Percentiles rank a stretch among this genome's conserved stretches.
phyloP scores from a whole-genome alignment of 2,888 invertebrate genomes.

The Drosophila helvetica region DNA sequence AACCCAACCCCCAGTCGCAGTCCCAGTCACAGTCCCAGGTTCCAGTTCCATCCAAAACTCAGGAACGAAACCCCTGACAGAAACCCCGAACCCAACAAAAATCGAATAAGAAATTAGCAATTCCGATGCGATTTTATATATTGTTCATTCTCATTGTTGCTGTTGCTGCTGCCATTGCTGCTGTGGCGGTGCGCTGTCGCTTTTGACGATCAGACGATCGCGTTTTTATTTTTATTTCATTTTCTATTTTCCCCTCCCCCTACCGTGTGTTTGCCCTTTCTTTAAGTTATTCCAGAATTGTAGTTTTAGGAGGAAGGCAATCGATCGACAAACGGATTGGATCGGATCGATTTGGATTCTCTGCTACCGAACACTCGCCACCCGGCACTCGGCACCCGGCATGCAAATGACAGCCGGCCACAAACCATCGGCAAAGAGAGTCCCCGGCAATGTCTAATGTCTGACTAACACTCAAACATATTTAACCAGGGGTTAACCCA shows the following conservation, averaged over 20 bases:
- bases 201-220: slow-evolving; percentile 75
- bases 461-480: slow-evolving; percentile 53
- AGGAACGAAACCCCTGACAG: slow-evolving; percentile 33
- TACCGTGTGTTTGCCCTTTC: slow-evolving; percentile 1
- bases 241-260: slow-evolving; percentile 59
- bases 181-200: neutral
- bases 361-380: slow-evolving; percentile 57
- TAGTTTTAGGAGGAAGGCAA: slow-evolving; percentile 23
- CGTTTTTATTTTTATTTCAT: slow-evolving; percentile 75
- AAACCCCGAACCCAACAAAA: slow-evolving; percentile 38
- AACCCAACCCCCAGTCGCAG: slow-evolving; percentile 5
- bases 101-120: slow-evolving; percentile 79
- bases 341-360: slow-evolving; percentile 31
- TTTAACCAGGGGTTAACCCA: slow-evolving; percentile 38
- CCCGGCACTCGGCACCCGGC: too few species aligned
- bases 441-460: slow-evolving; percentile 65
- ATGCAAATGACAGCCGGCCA: slow-evolving; percentile 57
- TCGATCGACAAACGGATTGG: slow-evolving; percentile 38
- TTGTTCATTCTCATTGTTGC: slow-evolving; percentile 73
- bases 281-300: slow-evolving; percentile 33
- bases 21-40: neutral
- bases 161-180: slow-evolving; percentile 29
- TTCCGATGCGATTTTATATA: slow-evolving; percentile 79
- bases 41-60: slow-evolving; percentile 10
- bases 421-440: slow-evolving; percentile 37